Percentiles rank a stretch among this genome's conserved stretches.
Evolutionary conservation across 2,113 vertebrate genomes (phyloP).

Genomic region (Felis catus): DNA sequence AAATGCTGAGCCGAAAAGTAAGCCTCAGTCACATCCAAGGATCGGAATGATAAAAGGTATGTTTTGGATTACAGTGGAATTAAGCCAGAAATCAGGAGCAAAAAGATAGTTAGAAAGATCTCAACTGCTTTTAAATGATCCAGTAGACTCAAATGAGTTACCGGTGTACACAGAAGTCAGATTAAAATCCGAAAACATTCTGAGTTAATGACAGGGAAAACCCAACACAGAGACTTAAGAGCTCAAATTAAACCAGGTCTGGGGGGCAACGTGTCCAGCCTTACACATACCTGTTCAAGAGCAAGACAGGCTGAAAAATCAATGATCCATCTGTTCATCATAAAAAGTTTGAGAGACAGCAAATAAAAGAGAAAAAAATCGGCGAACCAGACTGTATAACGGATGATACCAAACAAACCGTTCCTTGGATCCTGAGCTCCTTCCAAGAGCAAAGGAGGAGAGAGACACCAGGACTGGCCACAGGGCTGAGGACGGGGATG

Average conservation of each 20-base stretch:
- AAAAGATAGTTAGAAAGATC: not conserved
- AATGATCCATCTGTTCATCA: not conserved
- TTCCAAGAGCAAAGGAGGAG: not conserved
- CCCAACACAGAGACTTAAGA: not conserved
- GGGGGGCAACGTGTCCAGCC: not conserved
- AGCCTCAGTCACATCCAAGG: not conserved
- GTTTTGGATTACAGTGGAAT: not conserved
- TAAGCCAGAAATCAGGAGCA: not conserved
- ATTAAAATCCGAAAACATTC: not conserved
- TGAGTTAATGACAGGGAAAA: not conserved
- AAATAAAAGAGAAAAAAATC: not conserved
- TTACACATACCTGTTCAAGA: not conserved
- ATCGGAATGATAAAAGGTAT: not conserved
- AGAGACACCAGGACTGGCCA: not conserved
- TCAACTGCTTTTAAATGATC: not conserved
- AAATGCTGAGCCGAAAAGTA: accelerated
- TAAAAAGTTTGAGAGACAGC: not conserved
- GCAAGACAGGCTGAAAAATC: not conserved
- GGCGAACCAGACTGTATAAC: not conserved
- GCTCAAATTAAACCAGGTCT: not conserved
- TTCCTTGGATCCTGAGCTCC: not conserved
- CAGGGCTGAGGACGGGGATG: too few species aligned
- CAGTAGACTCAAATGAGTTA: not conserved
- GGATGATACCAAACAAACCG: too few species aligned
- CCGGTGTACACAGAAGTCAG: not conserved